Evolutionary conservation across 2,797 vertebrate genomes (phyloP).

Genomic region (Phylloscopus collybita): DNA sequence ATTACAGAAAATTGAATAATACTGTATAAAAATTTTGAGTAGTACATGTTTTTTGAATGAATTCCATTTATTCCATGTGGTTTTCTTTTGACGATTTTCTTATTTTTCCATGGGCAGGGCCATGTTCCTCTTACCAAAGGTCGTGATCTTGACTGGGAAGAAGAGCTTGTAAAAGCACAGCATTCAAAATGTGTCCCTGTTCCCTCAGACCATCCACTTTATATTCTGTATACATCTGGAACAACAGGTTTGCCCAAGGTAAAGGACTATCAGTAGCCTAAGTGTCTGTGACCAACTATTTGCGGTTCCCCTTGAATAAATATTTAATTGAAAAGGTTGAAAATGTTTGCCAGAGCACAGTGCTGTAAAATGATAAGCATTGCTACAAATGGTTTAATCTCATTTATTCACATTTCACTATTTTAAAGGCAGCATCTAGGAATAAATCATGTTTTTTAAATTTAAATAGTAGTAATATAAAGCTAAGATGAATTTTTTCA

Average conservation of each 20-base stretch:
- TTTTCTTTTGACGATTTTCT: not conserved
- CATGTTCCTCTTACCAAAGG: constrained; percentile 76
- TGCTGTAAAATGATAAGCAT: not conserved
- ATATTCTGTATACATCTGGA: constrained; percentile 95
- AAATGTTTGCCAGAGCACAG: not conserved
- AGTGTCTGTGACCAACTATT: not conserved
- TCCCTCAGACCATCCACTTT: constrained; percentile 89
- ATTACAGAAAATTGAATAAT: not conserved
- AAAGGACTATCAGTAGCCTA: not conserved
- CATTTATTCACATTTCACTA: not conserved
- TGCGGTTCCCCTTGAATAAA: constrained; percentile 1
- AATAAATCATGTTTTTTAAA: not conserved
- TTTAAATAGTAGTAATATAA: not conserved
- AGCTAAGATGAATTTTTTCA: not conserved
- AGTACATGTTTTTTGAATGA: not conserved
- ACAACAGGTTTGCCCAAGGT: constrained; percentile 97
- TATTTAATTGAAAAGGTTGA: constrained; percentile 3
- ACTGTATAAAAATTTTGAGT: not conserved
- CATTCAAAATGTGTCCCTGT: constrained; percentile 87
- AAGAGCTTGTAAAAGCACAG: constrained; percentile 86
- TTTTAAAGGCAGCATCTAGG: not conserved
- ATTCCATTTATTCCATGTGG: not conserved
- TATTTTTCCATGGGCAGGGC: constrained; percentile 75
- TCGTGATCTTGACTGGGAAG: constrained; percentile 89
- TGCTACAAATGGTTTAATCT: not conserved